Percentiles rank a stretch among this genome's conserved stretches.
Evolutionary conservation across 2,113 vertebrate genomes (phyloP).

Genomic region (Salvelinus sp.): DNA sequence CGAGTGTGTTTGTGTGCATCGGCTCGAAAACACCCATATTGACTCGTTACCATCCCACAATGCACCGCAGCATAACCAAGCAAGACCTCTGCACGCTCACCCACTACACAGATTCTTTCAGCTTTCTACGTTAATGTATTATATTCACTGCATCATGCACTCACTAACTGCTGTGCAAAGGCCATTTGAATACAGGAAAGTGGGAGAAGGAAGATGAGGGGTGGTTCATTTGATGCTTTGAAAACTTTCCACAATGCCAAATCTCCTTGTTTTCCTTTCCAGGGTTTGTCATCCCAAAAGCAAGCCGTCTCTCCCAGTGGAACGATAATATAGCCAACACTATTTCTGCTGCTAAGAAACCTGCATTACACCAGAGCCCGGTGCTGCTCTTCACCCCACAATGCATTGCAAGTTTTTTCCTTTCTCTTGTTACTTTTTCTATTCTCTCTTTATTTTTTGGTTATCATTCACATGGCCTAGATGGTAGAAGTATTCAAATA

Average conservation of each 20-base stretch:
- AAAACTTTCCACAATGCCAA: slow-evolving; percentile 71
- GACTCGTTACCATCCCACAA: slow-evolving; percentile 41
- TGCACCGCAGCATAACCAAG: slow-evolving; percentile 42
- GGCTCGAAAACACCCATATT: background rate
- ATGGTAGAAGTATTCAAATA: slow-evolving; percentile 13
- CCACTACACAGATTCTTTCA: slow-evolving; percentile 36
- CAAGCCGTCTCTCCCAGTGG: slow-evolving; percentile 90
- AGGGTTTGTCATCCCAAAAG: slow-evolving; percentile 89
- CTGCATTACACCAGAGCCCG: slow-evolving; percentile 80
- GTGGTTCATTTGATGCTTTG: slow-evolving; percentile 42
- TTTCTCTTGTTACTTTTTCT: slow-evolving; percentile 18
- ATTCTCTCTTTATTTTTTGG: slow-evolving; percentile 22
- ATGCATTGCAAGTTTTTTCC: slow-evolving; percentile 77
- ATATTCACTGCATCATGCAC: background rate
- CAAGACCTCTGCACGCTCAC: slow-evolving; percentile 30
- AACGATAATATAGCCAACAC: slow-evolving; percentile 85
- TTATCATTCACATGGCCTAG: slow-evolving; percentile 14
- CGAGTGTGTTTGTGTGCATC: slow-evolving; percentile 9
- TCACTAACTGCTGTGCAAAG: background rate
- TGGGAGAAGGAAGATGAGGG: background rate
- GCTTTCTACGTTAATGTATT: slow-evolving; percentile 14
- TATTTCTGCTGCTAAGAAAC: slow-evolving; percentile 83
- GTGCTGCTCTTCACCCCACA: slow-evolving; percentile 69
- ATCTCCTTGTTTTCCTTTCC: slow-evolving; percentile 80
- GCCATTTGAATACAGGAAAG: background rate